Evolutionary conservation across 2,797 vertebrate genomes (phyloP).

Genomic region (Anniella stebbinsi): DNA sequence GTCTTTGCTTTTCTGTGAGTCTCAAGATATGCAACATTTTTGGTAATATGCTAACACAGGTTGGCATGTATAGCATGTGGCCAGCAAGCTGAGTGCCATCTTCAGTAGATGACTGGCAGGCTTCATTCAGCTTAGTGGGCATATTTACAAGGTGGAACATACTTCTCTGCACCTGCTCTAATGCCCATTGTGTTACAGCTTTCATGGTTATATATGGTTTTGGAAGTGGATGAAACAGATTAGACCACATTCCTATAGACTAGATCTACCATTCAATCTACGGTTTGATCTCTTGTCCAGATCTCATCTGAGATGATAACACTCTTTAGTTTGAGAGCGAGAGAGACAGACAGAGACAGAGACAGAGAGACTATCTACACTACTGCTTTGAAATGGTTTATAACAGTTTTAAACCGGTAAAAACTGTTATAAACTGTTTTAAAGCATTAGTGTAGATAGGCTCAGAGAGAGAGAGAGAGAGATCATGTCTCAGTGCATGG

Average conservation of each 20-base stretch:
- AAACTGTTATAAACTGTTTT: too few relatives aligned
- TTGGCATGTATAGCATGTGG: too few relatives aligned
- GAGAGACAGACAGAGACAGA: background rate
- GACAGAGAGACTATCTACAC: too few relatives aligned
- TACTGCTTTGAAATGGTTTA: too few relatives aligned
- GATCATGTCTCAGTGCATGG: constrained; percentile 3
- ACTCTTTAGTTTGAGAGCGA: constrained; percentile 23
- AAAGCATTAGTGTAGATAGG: too few relatives aligned
- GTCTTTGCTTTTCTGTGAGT: background rate
- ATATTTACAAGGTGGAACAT: background rate
- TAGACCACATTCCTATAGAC: background rate
- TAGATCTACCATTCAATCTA: background rate
- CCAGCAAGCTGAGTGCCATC: background rate
- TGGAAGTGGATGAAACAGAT: constrained; percentile 14
- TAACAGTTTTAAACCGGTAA: too few relatives aligned
- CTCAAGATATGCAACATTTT: background rate
- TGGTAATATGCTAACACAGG: background rate
- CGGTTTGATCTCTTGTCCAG: background rate
- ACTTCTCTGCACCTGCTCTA: background rate
- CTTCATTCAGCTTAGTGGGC: background rate
- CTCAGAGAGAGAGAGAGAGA: constrained; percentile 16
- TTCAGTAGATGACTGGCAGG: background rate
- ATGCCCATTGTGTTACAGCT: background rate
- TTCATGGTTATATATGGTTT: constrained; percentile 27
- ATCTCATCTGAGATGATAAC: constrained; percentile 24